phyloP scores from a whole-genome alignment of 2,888 invertebrate species.

The Osmoderma eremita region DNA sequence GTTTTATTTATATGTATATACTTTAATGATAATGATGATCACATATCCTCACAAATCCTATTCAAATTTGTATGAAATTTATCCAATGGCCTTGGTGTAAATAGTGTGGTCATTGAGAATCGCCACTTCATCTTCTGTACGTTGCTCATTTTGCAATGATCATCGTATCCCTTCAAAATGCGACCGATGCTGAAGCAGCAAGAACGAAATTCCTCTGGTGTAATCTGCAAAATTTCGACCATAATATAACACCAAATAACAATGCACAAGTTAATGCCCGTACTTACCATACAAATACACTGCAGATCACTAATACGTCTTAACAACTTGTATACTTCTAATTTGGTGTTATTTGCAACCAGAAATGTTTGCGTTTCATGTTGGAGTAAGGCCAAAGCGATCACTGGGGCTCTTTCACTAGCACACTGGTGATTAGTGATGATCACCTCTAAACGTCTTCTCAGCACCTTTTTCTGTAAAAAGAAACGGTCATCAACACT shows the following conservation, averaged over 20 bases:
- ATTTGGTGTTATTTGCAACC: constrained; percentile 51
- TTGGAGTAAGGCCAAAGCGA: constrained; percentile 82
- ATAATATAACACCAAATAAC: neutral
- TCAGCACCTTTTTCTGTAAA: constrained; percentile 69
- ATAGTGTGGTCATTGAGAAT: constrained; percentile 77
- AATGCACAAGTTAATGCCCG: neutral
- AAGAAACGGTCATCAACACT: too few species aligned
- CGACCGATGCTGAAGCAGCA: constrained; percentile 72
- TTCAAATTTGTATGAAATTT: constrained; percentile 49
- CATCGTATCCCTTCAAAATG: constrained; percentile 78
- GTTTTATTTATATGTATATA: constrained; percentile 17
- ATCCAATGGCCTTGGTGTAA: constrained; percentile 52
- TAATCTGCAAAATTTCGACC: constrained; percentile 68
- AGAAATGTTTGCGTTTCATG: constrained; percentile 71
- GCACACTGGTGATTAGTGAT: constrained; percentile 80
- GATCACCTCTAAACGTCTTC: constrained; percentile 78
- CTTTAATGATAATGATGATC: neutral
- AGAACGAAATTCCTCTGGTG: constrained; percentile 71
- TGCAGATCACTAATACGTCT: constrained; percentile 79
- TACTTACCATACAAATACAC: constrained; percentile 75
- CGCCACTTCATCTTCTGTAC: constrained; percentile 82
- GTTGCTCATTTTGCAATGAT: constrained; percentile 73
- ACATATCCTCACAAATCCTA: constrained; percentile 48
- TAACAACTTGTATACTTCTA: constrained; percentile 71
- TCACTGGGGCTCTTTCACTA: constrained; percentile 76